Evolutionary conservation across 1,140 invertebrate species (phyloP).

Genomic region (Chironomus striatipennis): DNA sequence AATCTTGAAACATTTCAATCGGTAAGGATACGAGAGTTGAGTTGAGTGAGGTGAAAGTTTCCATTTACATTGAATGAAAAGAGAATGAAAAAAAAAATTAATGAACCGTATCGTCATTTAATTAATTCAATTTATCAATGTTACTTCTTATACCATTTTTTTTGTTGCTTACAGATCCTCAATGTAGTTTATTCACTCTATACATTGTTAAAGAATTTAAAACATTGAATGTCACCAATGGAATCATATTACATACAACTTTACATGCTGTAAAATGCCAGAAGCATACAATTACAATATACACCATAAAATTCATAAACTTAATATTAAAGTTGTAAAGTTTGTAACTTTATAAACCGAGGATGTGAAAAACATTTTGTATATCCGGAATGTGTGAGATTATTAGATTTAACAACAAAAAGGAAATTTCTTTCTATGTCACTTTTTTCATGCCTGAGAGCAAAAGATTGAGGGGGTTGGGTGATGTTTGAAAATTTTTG

Average conservation of each 20-base stretch:
- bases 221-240: not conserved
- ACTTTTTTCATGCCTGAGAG: not conserved
- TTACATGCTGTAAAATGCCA: no score
- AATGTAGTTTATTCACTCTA: not conserved
- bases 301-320: not conserved
- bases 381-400: not conserved
- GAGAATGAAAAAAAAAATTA: no score
- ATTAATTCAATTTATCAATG: slow-evolving; percentile 1
- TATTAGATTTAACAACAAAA: not conserved
- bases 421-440: not conserved
- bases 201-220: not conserved
- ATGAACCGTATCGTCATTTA: slow-evolving; percentile 1
- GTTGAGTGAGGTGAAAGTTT: not conserved
- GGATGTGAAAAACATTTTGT: not conserved
- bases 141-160: not conserved
- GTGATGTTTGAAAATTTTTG: no score
- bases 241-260: not conserved
- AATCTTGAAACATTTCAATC: not conserved
- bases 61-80: not conserved
- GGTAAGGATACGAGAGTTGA: not conserved
- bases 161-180: not conserved
- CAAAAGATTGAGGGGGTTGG: no score
- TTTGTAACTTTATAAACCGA: slow-evolving; percentile 5
- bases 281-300: not conserved
- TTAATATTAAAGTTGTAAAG: slow-evolving; percentile 10